A percentile compares a stretch with the other conserved stretches of the same genome.
Conservation (phyloP, 2,888 invertebrate genomes). For the Rotaria sp. region DNA sequence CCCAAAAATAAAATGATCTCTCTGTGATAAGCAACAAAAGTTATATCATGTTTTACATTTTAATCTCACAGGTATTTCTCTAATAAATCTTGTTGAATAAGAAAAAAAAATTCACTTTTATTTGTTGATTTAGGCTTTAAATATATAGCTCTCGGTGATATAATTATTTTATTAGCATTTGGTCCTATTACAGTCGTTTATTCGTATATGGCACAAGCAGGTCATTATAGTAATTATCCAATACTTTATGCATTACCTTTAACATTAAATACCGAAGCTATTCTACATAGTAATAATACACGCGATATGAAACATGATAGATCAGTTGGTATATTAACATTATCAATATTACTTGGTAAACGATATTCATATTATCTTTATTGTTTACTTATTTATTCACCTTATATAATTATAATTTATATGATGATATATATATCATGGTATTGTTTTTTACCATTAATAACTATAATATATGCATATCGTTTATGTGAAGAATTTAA, state of each 20-base stretch:
- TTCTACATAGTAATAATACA: conserved; percentile 87
- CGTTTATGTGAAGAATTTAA: conserved; percentile 80
- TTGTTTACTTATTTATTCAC: conserved; percentile 77
- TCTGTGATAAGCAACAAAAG: no score
- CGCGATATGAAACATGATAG: conserved; percentile 79
- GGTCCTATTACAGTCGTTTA: conserved; percentile 87
- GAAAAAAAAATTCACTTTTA: no score
- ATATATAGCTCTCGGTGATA: conserved; percentile 86
- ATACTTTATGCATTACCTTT: conserved; percentile 86
- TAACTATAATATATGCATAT: conserved; percentile 80
- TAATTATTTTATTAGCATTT: conserved; percentile 80
- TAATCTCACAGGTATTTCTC: no score
- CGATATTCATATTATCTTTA: conserved; percentile 83
- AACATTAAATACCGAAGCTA: conserved; percentile 86
- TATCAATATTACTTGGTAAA: conserved; percentile 84
- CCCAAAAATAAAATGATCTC: no score
- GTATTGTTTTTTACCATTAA: conserved; percentile 79
- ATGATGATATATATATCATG: conserved; percentile 73
- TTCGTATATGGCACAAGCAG: conserved; percentile 84
- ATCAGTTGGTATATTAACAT: conserved; percentile 80
- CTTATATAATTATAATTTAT: conserved; percentile 71
- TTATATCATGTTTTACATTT: no score
- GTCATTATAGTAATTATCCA: conserved; percentile 62
- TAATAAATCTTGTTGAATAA: no score
- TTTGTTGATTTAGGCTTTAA: conserved; percentile 65